Evolutionary conservation across 1,140 invertebrate species (phyloP), one percentile per base, ranked within the genome.

Genomic region (Calycopis cecrops): DNA sequence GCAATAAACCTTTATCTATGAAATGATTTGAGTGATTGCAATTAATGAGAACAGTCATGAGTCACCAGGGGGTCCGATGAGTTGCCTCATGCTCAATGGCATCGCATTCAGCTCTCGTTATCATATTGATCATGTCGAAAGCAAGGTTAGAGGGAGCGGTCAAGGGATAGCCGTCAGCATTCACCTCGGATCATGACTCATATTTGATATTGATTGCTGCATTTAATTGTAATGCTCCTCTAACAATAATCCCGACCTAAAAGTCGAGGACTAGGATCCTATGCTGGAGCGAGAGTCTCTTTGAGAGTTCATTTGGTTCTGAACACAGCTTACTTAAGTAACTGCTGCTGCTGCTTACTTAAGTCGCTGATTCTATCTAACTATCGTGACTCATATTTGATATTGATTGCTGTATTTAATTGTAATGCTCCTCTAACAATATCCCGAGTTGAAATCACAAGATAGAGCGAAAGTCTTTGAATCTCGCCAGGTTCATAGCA

Each of bases 101-200:
- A 60, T 62, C 69, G 63, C 40, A 67, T 70, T 65, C 63, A 69
- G 57, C 65, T 63, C 63, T 72, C 58, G 62, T 76, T 82, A 82
- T 84, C 73, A 69, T 60, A 65, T 44, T 63, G 65, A 82, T 81
- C 76, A 65, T 64, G 74, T 77, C 71, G 81, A 83, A 86, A 83
- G 81, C 77, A 83, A 86, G 80, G 83, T 65, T 71, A 67, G 57
- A 71, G 73, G 80, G 79, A 78, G 65, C 74, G 83, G 80, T 83
- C 78, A 86, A 82, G 78, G 81, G 83, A 80, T 79, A 79, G 66
- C 62, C 55, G 61, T 51, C 60, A 53, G 49, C 56, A 78, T 81
- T 82, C 75, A 79, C 68, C 74, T 73, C 67, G 63, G 68, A 75
- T 71, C 61, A 73, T 79, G 77, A 79, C 69, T 81, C 80, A 81